phyloP scores from a whole-genome alignment of 1,140 invertebrate genomes.

The Coenobita brevimanus region DNA sequence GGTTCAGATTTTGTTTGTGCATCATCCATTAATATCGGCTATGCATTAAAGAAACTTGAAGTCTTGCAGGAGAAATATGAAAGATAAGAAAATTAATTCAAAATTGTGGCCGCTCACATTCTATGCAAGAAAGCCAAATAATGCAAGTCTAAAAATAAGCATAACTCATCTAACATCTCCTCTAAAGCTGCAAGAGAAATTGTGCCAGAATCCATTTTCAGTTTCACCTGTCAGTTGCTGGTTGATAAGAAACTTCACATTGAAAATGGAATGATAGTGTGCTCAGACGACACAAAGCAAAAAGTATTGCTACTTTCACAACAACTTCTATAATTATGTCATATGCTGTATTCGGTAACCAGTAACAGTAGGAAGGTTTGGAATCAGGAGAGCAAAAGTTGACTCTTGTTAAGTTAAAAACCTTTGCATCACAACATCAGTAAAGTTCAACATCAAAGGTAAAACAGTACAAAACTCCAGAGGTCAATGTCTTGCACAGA shows the following conservation, averaged over 20 bases:
- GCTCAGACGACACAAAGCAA: neutral
- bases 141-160: neutral
- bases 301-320: slow-evolving; percentile 2
- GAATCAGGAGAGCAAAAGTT: no score
- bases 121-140: neutral
- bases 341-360: neutral
- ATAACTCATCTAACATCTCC: slow-evolving; percentile 13
- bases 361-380: slow-evolving; percentile 1
- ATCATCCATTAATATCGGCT: neutral
- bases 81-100: neutral
- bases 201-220: neutral
- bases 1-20: slow-evolving; percentile 8
- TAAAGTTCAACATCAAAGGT: no score
- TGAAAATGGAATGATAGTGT: neutral
- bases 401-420: no score
- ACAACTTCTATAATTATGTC: neutral
- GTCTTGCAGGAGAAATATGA: neutral
- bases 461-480: no score
- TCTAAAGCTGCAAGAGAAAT: neutral
- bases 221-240: slow-evolving; percentile 13
- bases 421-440: no score
- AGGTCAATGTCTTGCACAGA: no score
- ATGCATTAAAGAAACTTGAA: neutral
- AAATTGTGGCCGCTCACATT: neutral
- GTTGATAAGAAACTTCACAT: slow-evolving; percentile 13